Evolutionary conservation across 2,113 vertebrate species (phyloP).

Genomic region (Pteruthius melanotis): DNA sequence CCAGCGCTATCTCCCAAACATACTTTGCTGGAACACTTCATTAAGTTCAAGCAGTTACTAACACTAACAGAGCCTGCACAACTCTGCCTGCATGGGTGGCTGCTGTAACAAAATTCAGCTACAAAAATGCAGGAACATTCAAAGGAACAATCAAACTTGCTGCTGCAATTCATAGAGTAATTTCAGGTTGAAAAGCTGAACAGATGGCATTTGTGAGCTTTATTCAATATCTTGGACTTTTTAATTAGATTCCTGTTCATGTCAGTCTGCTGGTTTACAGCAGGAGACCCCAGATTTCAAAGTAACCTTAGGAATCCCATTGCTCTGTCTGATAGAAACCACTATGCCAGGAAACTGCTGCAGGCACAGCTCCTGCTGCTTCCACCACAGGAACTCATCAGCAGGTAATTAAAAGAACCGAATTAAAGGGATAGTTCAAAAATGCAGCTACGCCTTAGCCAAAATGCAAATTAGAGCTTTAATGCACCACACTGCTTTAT

Average conservation of each 20-base stretch:
- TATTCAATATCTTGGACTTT: slow-evolving; percentile 20
- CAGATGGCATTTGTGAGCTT: slow-evolving; percentile 51
- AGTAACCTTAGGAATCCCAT: slow-evolving; percentile 26
- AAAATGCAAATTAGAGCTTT: slow-evolving; percentile 37
- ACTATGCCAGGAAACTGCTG: not conserved
- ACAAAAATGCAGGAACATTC: not conserved
- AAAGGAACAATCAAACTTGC: not conserved
- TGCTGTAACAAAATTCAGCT: not conserved
- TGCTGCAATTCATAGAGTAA: not conserved
- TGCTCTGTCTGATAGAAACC: slow-evolving; percentile 9
- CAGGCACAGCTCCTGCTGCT: slow-evolving; percentile 2
- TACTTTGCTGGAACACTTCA: not conserved
- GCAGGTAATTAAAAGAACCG: slow-evolving; percentile 36
- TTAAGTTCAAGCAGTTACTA: not conserved
- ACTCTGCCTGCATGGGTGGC: not conserved
- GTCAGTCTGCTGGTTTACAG: slow-evolving; percentile 10
- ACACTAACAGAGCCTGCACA: not conserved
- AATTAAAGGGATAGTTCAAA: slow-evolving; percentile 46
- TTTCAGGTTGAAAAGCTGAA: slow-evolving; percentile 25
- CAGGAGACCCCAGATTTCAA: slow-evolving; percentile 30
- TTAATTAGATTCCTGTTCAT: slow-evolving; percentile 54
- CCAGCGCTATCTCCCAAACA: not conserved
- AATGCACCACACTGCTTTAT: slow-evolving; percentile 9
- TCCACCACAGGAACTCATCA: slow-evolving; percentile 5
- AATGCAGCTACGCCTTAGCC: not conserved